A percentile compares a stretch with the other conserved stretches of the same genome.
These are phyloP conservation scores for Apodemia duryi DNA, from an alignment of 2,888 invertebrate genomes.

Conservation along the genomic window DNA sequence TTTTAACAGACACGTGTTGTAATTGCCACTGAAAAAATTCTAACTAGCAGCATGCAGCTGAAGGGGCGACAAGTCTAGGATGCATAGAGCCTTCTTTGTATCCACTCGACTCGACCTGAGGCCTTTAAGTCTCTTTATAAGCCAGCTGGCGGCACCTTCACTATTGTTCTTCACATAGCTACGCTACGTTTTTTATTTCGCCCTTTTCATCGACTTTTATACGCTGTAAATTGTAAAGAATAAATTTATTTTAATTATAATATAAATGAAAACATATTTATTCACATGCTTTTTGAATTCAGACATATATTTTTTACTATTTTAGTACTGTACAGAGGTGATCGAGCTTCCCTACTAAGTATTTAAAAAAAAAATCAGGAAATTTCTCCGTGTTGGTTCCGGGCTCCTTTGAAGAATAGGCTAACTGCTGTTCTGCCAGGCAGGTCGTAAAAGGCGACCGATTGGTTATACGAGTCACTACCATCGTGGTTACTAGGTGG, in stretches of 20 bases:
- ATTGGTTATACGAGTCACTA: too few relatives aligned
- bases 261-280: background rate
- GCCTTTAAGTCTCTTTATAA: slow-evolving; percentile 46
- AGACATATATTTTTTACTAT: too few relatives aligned
- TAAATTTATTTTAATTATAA: slow-evolving; percentile 1
- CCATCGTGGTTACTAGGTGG: too few relatives aligned
- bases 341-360: too few relatives aligned
- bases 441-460: too few relatives aligned
- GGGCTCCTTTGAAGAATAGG: too few relatives aligned
- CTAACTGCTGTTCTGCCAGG: too few relatives aligned
- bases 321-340: too few relatives aligned
- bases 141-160: slow-evolving; percentile 30
- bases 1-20: slow-evolving; percentile 16
- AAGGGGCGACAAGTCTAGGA: slow-evolving; percentile 35
- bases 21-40: slow-evolving; percentile 34
- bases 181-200: slow-evolving; percentile 38
- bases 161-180: slow-evolving; percentile 38
- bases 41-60: slow-evolving; percentile 33
- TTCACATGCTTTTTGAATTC: background rate
- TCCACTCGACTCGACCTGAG: slow-evolving; percentile 37
- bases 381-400: too few relatives aligned
- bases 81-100: slow-evolving; percentile 39
- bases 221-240: slow-evolving; percentile 19
- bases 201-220: background rate
- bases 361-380: too few relatives aligned